Conservation (phyloP, 2,888 invertebrate genomes). For the Euphydryas editha region DNA sequence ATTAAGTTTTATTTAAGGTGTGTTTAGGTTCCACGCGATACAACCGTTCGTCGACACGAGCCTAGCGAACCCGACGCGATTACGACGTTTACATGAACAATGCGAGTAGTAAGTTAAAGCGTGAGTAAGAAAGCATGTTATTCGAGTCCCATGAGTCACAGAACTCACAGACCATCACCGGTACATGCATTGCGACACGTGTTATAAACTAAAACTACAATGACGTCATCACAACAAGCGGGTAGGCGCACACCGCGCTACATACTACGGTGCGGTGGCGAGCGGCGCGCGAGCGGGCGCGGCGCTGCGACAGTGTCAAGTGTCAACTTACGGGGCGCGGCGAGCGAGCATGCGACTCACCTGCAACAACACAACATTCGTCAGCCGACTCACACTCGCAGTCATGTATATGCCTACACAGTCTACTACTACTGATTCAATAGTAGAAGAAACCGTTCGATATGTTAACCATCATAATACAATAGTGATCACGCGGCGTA, state of each 20-base stretch:
- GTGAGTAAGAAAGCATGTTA: conserved; percentile 4
- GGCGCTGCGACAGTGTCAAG: conserved; percentile 40
- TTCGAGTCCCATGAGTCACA: neutral
- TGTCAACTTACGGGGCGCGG: conserved; percentile 61
- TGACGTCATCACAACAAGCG: neutral
- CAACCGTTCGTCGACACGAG: neutral
- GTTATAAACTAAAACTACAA: neutral
- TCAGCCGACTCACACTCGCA: neutral
- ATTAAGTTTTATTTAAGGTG: too few relatives aligned
- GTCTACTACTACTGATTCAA: too few relatives aligned
- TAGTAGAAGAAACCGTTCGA: too few relatives aligned
- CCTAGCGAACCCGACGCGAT: neutral
- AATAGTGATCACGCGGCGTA: too few relatives aligned
- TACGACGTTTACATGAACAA: neutral
- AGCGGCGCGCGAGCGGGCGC: neutral
- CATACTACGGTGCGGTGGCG: conserved; percentile 1
- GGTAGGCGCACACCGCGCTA: neutral
- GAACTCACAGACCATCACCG: neutral
- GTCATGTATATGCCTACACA: too few relatives aligned
- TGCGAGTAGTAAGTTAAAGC: neutral
- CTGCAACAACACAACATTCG: conserved; percentile 58
- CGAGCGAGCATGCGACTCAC: conserved; percentile 70
- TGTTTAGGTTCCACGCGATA: neutral
- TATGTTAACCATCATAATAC: too few relatives aligned
- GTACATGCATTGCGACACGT: neutral